Base-by-base conservation (phyloP, 1,140 invertebrate genomes). In the Drosophila prosaltans region DNA sequence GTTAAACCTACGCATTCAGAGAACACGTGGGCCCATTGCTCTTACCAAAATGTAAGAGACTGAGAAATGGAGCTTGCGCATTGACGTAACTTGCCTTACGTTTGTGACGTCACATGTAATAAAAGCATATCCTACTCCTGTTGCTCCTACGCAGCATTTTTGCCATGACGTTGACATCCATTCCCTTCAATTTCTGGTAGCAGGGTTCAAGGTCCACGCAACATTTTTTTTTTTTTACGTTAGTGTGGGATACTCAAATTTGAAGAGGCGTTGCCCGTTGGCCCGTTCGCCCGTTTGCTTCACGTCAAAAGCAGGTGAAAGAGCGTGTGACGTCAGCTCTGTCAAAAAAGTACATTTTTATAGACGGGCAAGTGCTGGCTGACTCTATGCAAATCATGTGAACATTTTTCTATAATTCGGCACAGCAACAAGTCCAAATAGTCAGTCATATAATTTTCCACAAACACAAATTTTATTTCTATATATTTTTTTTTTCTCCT, bases 251-350 rank as follows among this genome's bases (percentile, higher is more conserved):
- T 32, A 41, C 72, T 69, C 26, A 62, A 16, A 57, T 21, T 41
- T 59, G 43, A 51, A 51, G 65, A 65, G 73, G 74, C 69, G 69
- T 74, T 67, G 62, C 58, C 57, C 30, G 66, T 58, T 51, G 45
- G 21, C 24, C 8, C 24, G 66, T 58, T 51, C 21, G 21, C 24
- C 8, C 24, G 8, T 21, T 51, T 51, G 45, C 45, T 16, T 32
- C 28, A 73, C 71, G 83, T 86, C 82, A 86, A 80, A 83, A 76
- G 83, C 80, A 86, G 83, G 80, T 88, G 76, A 48, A 77, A 16
- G 43, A 62, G 16, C 54, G 67, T 86, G 83, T 86, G 83, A 86
- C 83, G 83, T 86, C 83, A 86, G 80, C 65, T 45, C 16, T 39
- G 21, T 28, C 24, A 24, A 11, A 65, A 57, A 26, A 24, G 43